Base-by-base conservation (phyloP, 1,140 invertebrate species). In the Drosophila neocordata region DNA sequence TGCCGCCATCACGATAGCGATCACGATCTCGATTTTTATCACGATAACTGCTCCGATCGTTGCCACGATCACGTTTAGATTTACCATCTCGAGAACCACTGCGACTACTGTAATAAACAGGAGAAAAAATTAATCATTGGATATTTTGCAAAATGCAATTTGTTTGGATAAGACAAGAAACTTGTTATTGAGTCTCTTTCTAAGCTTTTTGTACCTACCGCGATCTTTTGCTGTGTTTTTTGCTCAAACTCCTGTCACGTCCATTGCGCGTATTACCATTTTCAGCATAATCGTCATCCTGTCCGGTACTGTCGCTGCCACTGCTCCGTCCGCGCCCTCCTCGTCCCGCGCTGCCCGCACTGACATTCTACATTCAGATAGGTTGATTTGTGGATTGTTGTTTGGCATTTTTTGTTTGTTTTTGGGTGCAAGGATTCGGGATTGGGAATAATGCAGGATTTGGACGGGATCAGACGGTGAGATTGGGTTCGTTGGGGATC, bases 301-400 rank as follows among this genome's bases (percentile, higher is more conserved):
- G 65, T 51, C 74, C 79, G 34, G 58, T 63, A 66, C 83, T 87
- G 24, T 77, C 75, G 37, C 82, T 85, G 35, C 62, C 73, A 59
- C 63, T 69, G 74, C 83, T 85, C 35, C 78, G 78, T 48, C 64
- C 69, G 66, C 83, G 83, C 73, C 83, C 82, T 34, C 81, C 81
- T 62, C 81, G 75, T 79, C 83, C 83, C 65, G 56, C 67, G 72
- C 75, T 68, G 75, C 81, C 67, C 67, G 78, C 74, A 82, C 78
- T 87, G 83, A 83, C 76, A 72, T 77, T 88, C 83, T 88, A 79
- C 41, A 79, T 76, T 83, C 74, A 88, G 68, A 65, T 73, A 66
- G 74, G 77, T 74, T 65, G 41, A 56, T 69, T 70, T 53, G 52
- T 70, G 55, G 73, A 74, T 78, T 72, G 63, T 74, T 73, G 61